Evolutionary conservation across 2,888 invertebrate species (phyloP), one percentile per base, ranked within the genome.

Genomic region (Nomada flava): DNA sequence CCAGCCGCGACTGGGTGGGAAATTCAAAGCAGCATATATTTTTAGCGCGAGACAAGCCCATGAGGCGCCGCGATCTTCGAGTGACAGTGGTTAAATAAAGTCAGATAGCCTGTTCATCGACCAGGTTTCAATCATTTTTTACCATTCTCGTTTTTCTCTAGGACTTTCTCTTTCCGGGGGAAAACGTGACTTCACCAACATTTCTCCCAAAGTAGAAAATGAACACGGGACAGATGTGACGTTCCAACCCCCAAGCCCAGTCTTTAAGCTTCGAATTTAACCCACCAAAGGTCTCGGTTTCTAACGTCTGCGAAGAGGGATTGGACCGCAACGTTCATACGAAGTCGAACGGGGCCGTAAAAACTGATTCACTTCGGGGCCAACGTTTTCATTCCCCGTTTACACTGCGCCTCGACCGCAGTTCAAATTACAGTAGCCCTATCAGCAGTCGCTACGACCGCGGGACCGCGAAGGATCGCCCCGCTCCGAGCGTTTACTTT

Each of bases 21-120:
- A 90, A 90, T 91, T 90, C 89, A 90, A 91, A 90, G 90, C 81
- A 13, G 71, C 26, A 70, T 84, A 81, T 91, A 91, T 91, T 89
- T 90, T 90, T 90, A 90, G 89, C 82, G 59, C 82, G 84, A 88
- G 90, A 87, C 88, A 84, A 88, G 86, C 86, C 89, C 91, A 90
- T 90, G 90, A 90, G 88, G 87, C 90, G 89, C 90, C 90, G 88
- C 85, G 87, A 73, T 76, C 81, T 85, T 72, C 79, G 82, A 69
- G 76, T 84, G 82, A 84, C 82, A 83, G 82, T 78, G 82, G 86
- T 87, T 88, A 87, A 89, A 88, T 87, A 89, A 90, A 89, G 87
- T 81, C 64, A 42, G 82, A 82, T 86, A 82, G 79, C 23, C 65
- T 15, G 71, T 70, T 62, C 72, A 63, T 60, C 73, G 76, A 55